These are phyloP conservation scores for Philaenus spumarius DNA, from an alignment of 1,140 invertebrate species.

Conservation along the genomic window DNA sequence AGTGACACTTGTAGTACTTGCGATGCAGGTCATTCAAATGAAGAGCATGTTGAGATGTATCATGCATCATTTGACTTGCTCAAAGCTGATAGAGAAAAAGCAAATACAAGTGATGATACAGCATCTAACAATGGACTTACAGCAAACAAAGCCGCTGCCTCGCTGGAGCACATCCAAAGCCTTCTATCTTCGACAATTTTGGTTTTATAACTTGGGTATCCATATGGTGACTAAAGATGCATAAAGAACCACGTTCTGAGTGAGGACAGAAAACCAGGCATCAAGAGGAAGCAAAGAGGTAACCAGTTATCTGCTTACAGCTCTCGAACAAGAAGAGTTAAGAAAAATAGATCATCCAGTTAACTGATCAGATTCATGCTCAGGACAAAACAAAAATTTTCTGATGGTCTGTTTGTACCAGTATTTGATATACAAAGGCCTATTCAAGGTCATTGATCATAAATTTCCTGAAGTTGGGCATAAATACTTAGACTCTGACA, in stretches of 20 bases:
- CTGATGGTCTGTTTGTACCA: slow-evolving; percentile 12
- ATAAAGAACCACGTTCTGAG: slow-evolving; percentile 1
- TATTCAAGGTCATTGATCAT: slow-evolving; percentile 12
- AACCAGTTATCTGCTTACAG: background rate
- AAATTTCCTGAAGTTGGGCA: slow-evolving; percentile 13
- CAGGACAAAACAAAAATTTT: slow-evolving; percentile 12
- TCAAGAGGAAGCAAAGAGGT: background rate
- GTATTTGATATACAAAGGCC: slow-evolving; percentile 4
- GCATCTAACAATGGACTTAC: slow-evolving; percentile 4
- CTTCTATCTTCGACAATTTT: slow-evolving; percentile 5
- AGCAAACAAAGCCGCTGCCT: slow-evolving; percentile 10
- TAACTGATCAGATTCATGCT: too few relatives aligned
- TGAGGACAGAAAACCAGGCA: slow-evolving; percentile 1
- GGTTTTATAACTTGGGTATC: too few relatives aligned
- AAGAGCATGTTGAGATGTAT: too few relatives aligned
- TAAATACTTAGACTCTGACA: slow-evolving; percentile 9
- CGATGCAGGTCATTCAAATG: too few relatives aligned
- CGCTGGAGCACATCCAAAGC: too few relatives aligned
- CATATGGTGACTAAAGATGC: too few relatives aligned
- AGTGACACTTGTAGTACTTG: too few relatives aligned
- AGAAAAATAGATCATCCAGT: background rate
- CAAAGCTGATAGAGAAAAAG: too few relatives aligned
- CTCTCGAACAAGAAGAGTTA: too few relatives aligned
- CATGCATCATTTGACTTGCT: too few relatives aligned
- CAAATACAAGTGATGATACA: too few relatives aligned